Percentiles rank a stretch among this genome's conserved stretches.
Conservation (phyloP, 2,888 invertebrate genomes). For the Heliconius sara region DNA sequence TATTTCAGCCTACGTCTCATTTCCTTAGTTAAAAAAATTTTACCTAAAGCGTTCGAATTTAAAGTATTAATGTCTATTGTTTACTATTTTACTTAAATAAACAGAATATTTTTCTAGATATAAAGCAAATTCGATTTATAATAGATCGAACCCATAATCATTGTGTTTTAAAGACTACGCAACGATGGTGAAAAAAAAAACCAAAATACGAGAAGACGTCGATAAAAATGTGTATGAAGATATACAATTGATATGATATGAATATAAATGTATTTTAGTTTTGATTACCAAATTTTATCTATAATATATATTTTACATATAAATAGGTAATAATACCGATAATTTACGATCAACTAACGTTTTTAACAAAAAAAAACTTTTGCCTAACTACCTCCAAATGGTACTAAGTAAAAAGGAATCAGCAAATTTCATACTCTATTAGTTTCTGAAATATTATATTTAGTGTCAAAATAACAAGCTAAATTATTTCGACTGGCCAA, state of each 20-base stretch:
- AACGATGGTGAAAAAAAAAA: neutral
- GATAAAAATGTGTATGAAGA: neutral
- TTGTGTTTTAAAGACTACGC: too few relatives aligned
- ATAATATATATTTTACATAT: neutral
- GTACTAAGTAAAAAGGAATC: conserved; percentile 9
- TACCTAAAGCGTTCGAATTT: too few relatives aligned
- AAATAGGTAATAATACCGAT: neutral
- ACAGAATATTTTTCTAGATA: too few relatives aligned
- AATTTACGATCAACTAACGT: neutral
- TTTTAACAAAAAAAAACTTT: conserved; percentile 8
- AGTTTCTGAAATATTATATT: conserved; percentile 3
- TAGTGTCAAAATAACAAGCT: conserved; percentile 38
- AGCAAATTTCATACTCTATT: conserved; percentile 22
- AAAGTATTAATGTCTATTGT: too few relatives aligned
- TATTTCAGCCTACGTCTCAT: too few relatives aligned
- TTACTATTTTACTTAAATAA: too few relatives aligned
- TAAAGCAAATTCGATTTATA: too few relatives aligned
- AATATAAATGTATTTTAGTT: neutral
- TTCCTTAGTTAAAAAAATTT: too few relatives aligned
- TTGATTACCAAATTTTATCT: neutral
- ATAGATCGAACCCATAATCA: too few relatives aligned
- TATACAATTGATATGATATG: neutral
- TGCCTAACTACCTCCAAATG: conserved; percentile 11
- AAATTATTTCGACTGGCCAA: conserved; percentile 11
- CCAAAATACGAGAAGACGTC: neutral